Evolutionary conservation across 2,113 vertebrate genomes (phyloP).

Genomic region (Philantomba maxwellii): DNA sequence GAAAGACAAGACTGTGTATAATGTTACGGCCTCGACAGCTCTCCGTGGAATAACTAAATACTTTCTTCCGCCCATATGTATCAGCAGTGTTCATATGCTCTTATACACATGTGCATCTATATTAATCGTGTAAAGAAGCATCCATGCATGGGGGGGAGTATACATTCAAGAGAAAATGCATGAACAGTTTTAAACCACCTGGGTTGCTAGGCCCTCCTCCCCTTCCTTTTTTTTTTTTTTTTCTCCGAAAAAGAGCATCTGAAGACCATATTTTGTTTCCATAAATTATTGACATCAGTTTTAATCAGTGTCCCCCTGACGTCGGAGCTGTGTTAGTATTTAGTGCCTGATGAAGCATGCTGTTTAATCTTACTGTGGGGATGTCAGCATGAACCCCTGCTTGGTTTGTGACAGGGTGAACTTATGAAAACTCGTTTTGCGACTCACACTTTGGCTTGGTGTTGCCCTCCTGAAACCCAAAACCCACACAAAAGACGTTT

Average conservation of each 20-base stretch:
- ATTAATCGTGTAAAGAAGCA: conserved; percentile 38
- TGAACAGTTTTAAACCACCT: conserved; percentile 58
- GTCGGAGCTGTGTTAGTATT: conserved; percentile 65
- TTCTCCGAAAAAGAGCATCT: conserved; percentile 53
- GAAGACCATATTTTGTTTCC: conserved; percentile 73
- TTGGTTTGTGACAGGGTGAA: conserved; percentile 62
- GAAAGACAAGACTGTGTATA: conserved; percentile 55
- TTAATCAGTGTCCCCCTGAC: conserved; percentile 71
- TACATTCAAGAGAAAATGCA: conserved; percentile 46
- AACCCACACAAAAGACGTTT: conserved; percentile 59
- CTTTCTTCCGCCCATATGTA: conserved; percentile 59
- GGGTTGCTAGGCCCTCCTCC: conserved; percentile 31
- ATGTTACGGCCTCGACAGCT: conserved; percentile 21
- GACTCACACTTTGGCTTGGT: conserved; percentile 53
- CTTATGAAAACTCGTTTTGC: conserved; percentile 73
- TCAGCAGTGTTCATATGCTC: conserved; percentile 35
- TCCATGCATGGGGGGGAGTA: conserved; percentile 29
- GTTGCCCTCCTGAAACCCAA: conserved; percentile 67
- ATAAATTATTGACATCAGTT: conserved; percentile 73
- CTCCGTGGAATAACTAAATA: conserved; percentile 51
- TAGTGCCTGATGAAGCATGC: conserved; percentile 64
- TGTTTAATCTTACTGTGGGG: conserved; percentile 67
- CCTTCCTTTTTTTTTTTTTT: neutral
- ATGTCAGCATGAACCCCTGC: conserved; percentile 52
- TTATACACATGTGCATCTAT: conserved; percentile 41